Evolutionary conservation across 2,797 vertebrate genomes (phyloP), one percentile per base, ranked within the genome.

Genomic region (Molossus alvarezi): DNA sequence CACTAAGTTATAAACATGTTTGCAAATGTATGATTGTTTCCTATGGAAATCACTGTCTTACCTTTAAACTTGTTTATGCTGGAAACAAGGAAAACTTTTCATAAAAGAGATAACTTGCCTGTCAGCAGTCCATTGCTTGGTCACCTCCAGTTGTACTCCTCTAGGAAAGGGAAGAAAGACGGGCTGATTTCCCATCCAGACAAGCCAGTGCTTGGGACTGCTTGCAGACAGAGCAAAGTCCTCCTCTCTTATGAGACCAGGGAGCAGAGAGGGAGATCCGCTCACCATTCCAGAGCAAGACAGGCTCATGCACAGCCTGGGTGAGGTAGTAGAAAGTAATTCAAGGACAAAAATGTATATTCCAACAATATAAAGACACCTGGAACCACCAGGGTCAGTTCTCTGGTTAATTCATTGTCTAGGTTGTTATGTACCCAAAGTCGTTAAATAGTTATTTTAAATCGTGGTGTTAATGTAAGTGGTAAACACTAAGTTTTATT

Each of bases 21-120:
- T 85, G 51, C 6, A 27, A 9, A 25, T 23, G 20, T 45, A 25
- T 67, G 57, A 65, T 51, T 57, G 64, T 65, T 20, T 65, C 37
- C 10, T 69, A 12, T 77, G 33, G 29, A 23, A 23, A 71, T 65
- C 21, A 81, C 29, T 86, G 53, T 9, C 23, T 55, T 62, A 67
- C 12, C 25, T 55, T 87, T 82, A 71, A 87, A 82, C 55, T 64
- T 76, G 10, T 37, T 90, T 86, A 90, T 45, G 48, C 8, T 6
- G 87, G n/a, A 87, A 77, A 65, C 6, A 33, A 87, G 69, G 60
- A 18, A 84, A 29, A 88, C 37, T 27, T 62, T 94, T 88, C 23
- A 51, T 75, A 62, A 75, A 84, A 91, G 58, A 60, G 23, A 25
- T 62, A 82, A 81, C 5, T 45, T 45, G 41, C 41, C 6, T n/a